A percentile compares a stretch with the other conserved stretches of the same genome.
These are phyloP conservation scores for Decapterus maruadsi DNA, from an alignment of 2,797 vertebrate genomes.

Conservation along the genomic window DNA sequence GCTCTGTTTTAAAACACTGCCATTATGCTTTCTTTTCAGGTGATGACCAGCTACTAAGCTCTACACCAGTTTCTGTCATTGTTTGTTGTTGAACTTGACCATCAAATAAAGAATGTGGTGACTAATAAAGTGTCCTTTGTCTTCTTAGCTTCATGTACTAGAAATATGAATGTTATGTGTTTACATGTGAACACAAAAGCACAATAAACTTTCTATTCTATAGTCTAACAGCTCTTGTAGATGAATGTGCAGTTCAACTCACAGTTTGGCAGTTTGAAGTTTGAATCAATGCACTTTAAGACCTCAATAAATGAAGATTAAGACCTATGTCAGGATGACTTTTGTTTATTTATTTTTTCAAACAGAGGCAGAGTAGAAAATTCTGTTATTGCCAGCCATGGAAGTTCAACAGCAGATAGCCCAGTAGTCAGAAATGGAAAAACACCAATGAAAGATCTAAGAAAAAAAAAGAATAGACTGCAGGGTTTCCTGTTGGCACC, in stretches of 20 bases:
- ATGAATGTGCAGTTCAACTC: not conserved
- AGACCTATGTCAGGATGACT: too few species aligned
- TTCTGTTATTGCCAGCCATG: too few species aligned
- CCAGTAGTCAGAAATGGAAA: too few species aligned
- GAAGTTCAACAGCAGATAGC: too few species aligned
- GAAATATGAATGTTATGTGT: not conserved
- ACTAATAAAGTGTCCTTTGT: not conserved
- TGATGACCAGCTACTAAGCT: slow-evolving; percentile 76
- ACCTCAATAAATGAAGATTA: too few species aligned
- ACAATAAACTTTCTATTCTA: not conserved
- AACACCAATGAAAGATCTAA: too few species aligned
- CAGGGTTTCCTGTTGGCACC: too few species aligned
- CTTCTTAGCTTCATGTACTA: not conserved
- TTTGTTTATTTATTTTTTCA: too few species aligned
- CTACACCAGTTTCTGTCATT: not conserved
- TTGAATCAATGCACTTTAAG: not conserved
- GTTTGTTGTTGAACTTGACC: slow-evolving; percentile 3
- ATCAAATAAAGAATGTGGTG: slow-evolving; percentile 55
- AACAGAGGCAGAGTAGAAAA: too few species aligned
- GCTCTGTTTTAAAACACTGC: not conserved
- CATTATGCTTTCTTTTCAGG: slow-evolving; percentile 57
- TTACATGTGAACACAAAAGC: not conserved
- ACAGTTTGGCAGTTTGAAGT: not conserved
- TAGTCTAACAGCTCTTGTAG: not conserved
- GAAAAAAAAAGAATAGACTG: too few species aligned